Conservation (phyloP, 2,888 invertebrate genomes). For the Brassicogethes aeneus region DNA sequence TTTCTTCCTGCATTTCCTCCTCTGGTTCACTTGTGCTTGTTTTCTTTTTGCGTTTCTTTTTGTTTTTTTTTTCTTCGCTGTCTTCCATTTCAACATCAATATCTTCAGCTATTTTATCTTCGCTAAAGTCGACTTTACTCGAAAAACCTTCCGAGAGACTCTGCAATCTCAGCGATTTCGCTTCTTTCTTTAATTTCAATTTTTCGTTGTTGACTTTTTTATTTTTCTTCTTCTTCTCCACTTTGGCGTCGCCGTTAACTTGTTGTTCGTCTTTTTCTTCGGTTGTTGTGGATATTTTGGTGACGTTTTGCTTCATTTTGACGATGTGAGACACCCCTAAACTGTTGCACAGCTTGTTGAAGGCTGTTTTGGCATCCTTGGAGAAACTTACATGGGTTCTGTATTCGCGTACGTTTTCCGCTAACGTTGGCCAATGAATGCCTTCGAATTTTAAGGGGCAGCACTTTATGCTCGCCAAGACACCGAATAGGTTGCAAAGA, state of each 20-base stretch:
- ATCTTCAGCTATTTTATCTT: background rate
- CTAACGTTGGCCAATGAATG: constrained; percentile 40
- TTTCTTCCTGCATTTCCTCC: no score
- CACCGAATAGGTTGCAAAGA: constrained; percentile 44
- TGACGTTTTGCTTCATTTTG: constrained; percentile 23
- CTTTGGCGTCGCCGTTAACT: constrained; percentile 11
- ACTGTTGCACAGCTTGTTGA: constrained; percentile 39
- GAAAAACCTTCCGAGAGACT: constrained; percentile 42
- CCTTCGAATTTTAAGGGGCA: constrained; percentile 31
- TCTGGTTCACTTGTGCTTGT: constrained; percentile 1
- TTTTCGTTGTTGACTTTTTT: constrained; percentile 36
- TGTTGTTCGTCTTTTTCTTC: constrained; percentile 19
- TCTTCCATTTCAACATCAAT: constrained; percentile 7
- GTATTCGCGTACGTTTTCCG: constrained; percentile 34
- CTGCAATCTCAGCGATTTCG: constrained; percentile 39
- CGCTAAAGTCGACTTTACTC: background rate
- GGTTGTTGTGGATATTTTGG: constrained; percentile 24
- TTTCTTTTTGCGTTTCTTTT: constrained; percentile 4
- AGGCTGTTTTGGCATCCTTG: constrained; percentile 41
- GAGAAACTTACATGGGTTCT: constrained; percentile 35
- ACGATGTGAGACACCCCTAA: constrained; percentile 36
- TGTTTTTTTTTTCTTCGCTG: constrained; percentile 6
- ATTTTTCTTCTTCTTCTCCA: constrained; percentile 24
- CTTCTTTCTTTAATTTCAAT: constrained; percentile 42
- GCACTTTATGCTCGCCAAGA: constrained; percentile 46